Base-by-base conservation (phyloP, 2,113 vertebrate genomes). In the Corythaeola cristata region DNA sequence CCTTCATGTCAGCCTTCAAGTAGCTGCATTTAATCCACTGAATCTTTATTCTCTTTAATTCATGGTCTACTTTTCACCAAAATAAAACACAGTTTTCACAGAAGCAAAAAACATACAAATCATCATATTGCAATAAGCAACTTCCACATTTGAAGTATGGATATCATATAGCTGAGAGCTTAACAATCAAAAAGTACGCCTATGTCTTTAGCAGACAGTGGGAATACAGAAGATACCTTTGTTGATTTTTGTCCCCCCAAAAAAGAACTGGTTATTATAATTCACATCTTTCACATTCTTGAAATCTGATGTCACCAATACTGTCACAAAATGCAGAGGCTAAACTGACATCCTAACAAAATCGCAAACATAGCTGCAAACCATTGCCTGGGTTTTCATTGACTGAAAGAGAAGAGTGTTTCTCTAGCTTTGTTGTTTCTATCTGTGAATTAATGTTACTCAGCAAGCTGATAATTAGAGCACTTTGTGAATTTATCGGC, bases 201-300 rank as follows among this genome's bases (percentile, higher is more conserved):
- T 59, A 14, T 0, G 0, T 32, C n/a, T 60, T 81, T n/a, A 66
- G 9, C 11, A 52, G 20, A 53, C 3, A 28, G 11, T 2, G 1
- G 76, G 14, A 45, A 79, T 15, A 50, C 2, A 80, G 44, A 66
- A 74, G 39, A 83, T 11, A 83, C 1, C 3, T 56, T 20, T 0
- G 1, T 2, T 28, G 16, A n/a, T 7, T 21, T 53, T 69, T 75
- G 35, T 11, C 5, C 17, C 11, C 5, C 19, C 64, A 12, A 67
- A 55, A 39, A 22, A 8, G 0, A 2, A 23, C 3, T 22, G 0
- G 2, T 64, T 37, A 52, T 55, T 60, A 52, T 13, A 59, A 45
- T 68, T 64, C 19, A n/a, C 2, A 5, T 52, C 14, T 56, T 71
- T 84, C 44, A 73, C 17, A 47, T 18, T 76, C 16, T 37, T 55